Conservation (phyloP, 2,797 vertebrate species). For the Rhabdomys pumilio region DNA sequence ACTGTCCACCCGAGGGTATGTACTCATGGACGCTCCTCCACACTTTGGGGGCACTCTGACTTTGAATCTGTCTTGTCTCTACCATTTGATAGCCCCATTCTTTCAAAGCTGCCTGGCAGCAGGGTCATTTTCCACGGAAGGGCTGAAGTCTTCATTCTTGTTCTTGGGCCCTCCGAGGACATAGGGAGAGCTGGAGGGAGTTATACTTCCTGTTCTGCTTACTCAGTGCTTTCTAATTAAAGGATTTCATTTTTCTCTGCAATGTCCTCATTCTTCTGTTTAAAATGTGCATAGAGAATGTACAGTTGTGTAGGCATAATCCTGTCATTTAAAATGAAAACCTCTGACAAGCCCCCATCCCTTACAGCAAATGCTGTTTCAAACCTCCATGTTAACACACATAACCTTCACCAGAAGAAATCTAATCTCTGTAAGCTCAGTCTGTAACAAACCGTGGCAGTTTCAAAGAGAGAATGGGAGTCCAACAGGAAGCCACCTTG, state of each 20-base stretch:
- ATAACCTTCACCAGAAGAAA: background rate
- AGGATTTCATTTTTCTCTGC: slow-evolving; percentile 59
- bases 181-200: background rate
- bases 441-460: background rate
- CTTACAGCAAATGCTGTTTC: background rate
- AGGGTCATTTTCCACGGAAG: background rate
- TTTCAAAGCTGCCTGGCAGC: background rate
- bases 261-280: slow-evolving; percentile 47
- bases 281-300: slow-evolving; percentile 43
- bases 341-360: slow-evolving; percentile 18
- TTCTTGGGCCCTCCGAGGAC: slow-evolving; percentile 18
- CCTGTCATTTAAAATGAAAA: slow-evolving; percentile 25
- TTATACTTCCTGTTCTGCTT: slow-evolving; percentile 9
- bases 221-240: slow-evolving; percentile 66
- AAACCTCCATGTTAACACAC: background rate
- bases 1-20: background rate
- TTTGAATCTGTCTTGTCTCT: background rate
- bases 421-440: background rate
- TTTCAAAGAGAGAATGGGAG: background rate
- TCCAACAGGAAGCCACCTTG: background rate
- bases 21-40: background rate
- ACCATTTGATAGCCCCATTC: background rate
- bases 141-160: rapidly evolving
- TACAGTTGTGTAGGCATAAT: slow-evolving; percentile 43
- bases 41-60: too few relatives aligned